phyloP scores from a whole-genome alignment of 2,888 invertebrate genomes.

The Melitaea athalia region DNA sequence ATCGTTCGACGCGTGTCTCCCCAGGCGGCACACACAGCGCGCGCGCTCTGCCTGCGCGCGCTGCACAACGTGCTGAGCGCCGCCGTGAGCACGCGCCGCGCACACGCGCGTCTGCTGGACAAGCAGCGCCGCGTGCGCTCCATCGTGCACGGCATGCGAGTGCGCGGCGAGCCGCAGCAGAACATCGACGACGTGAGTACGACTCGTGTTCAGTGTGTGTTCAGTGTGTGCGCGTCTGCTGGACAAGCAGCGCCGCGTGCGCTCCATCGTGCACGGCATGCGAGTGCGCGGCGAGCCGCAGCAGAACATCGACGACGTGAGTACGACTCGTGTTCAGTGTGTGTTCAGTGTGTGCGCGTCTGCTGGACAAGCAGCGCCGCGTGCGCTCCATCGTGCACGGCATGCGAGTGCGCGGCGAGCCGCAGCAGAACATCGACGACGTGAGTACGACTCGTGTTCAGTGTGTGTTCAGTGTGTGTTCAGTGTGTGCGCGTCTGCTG shows the following conservation, averaged over 20 bases:
- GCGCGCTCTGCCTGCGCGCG: conserved; percentile 62
- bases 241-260: too few relatives aligned
- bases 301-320: neutral
- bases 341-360: too few relatives aligned
- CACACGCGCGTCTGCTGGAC: conserved; percentile 61
- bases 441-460: conserved; percentile 66
- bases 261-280: too few relatives aligned
- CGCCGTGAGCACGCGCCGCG: conserved; percentile 42
- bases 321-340: neutral
- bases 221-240: too few relatives aligned
- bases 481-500: conserved; percentile 84
- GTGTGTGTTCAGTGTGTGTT: too few relatives aligned
- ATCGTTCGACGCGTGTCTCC: neutral
- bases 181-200: too few relatives aligned
- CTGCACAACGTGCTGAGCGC: conserved; percentile 58
- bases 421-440: conserved; percentile 90
- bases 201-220: too few relatives aligned
- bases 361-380: conserved; percentile 91
- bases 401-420: conserved; percentile 89
- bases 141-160: too few relatives aligned
- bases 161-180: too few relatives aligned
- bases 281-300: too few relatives aligned
- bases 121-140: too few relatives aligned
- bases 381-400: conserved; percentile 91
- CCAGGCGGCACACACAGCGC: conserved; percentile 58